phyloP scores from a whole-genome alignment of 1,140 invertebrate genomes.

The Glossosoma conforme region DNA sequence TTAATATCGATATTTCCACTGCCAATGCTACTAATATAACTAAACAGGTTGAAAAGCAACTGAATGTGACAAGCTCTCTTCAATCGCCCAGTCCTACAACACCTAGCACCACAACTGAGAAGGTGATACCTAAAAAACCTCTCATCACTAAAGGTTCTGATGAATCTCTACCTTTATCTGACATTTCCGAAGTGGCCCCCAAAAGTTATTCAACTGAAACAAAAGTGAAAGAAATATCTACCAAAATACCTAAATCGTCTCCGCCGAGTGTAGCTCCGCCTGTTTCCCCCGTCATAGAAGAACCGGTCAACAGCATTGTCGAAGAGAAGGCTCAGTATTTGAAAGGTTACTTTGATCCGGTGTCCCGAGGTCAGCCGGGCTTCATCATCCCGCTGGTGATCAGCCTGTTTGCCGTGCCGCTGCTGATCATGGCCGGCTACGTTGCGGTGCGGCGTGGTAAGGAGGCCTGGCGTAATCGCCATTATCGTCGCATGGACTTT shows the following conservation, averaged over 20 bases:
- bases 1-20: too few relatives aligned
- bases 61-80: too few relatives aligned
- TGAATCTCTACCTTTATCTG: constrained; percentile 32
- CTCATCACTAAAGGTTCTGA: constrained; percentile 36
- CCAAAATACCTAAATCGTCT: not conserved
- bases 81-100: not conserved
- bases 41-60: too few relatives aligned
- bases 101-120: constrained; percentile 30
- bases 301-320: constrained; percentile 2
- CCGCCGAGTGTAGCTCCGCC: not conserved
- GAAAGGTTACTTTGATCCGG: constrained; percentile 24
- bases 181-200: constrained; percentile 8
- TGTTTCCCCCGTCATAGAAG: constrained; percentile 4
- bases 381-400: constrained; percentile 63
- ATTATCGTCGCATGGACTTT: constrained; percentile 75
- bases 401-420: constrained; percentile 58
- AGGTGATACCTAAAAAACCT: constrained; percentile 37
- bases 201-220: not conserved
- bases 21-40: too few relatives aligned
- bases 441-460: constrained; percentile 58
- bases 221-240: not conserved
- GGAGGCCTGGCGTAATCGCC: constrained; percentile 71
- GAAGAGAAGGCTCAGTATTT: constrained; percentile 6
- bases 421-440: constrained; percentile 56
- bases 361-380: constrained; percentile 45